Evolutionary conservation across 1,140 invertebrate species (phyloP), one percentile per base, ranked within the genome.

Genomic region (Acromyrmex charruanus): DNA sequence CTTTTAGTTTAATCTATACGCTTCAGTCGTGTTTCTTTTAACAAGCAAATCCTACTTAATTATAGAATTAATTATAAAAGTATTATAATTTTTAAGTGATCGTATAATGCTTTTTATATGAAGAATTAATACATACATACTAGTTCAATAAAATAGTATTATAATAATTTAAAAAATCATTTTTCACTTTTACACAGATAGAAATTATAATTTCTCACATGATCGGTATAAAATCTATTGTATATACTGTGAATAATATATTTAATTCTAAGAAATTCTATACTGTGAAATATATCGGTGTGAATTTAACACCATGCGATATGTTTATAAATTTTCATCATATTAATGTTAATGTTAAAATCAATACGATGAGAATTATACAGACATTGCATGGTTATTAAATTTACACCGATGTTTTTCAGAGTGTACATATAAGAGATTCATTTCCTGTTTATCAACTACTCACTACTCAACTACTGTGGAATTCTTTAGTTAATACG

Each of bases 381-480:
- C 0, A 44, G 1, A 44, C 9, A 44, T 10, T 9, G 39, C 39
- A 10, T 44, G 39, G 10, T 44, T 44, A 2, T 44, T 44, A 44
- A 44, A 44, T 44, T 10, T 44, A 44, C 2, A 1, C 39, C 9
- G 39, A 44, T 39, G 9, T 44, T 44, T 44, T 44, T 44, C 39
- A 44, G 9, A 44, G 1, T 44, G 39, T 44, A 66, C 18, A 21
- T 39, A 28, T 28, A 55, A 18, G 12, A 35, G 14, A 44, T n/a
- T 5, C 53, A 51, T 9, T 84, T 84, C 39, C 80, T 63, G 55
- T 51, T 74, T 74, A 35, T 39, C 25, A 71, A 31, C 4, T 59
- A 49, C 6, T 18, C 14, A 61, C 31, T 82, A 35, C 31, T 35
- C 31, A 35, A 35, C 31, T 35, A 7, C 31, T 35, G 5, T 35